Evolutionary conservation across 2,113 vertebrate genomes (phyloP), one percentile per base, ranked within the genome.

Genomic region (Cyrtonyx montezumae): DNA sequence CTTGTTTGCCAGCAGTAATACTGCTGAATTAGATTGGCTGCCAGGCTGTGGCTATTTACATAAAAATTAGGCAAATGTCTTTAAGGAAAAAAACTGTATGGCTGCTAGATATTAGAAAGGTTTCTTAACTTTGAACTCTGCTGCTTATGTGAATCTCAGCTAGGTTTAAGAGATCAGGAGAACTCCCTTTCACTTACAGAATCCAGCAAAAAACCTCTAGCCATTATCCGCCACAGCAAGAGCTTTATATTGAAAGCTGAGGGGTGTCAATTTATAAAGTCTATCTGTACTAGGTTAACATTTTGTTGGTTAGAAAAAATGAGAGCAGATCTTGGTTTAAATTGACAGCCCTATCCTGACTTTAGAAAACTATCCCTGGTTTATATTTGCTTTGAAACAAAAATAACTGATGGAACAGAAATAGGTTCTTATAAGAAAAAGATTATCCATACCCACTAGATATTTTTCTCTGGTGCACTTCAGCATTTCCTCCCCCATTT

Each of bases 61-160:
- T 92, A 88, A 85, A 95, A 96, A 92, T 90, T 90, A 95, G 86
- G 62, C 55, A 87, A 94, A 92, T 86, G 19, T 66, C 84, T 92
- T 94, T 86, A 74, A 87, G 86, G 59, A 32, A 71, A 88, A 86
- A 93, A 87, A 84, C 43, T 53, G 37, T 65, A 77, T 28, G 34
- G 28, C 23, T 89, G 53, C 13, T 81, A 36, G 49, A 70, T 94
- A 74, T 88, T 71, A 82, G 51, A 88, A 69, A 80, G 67, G 43
- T 68, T 91, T 80, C 70, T 63, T 84, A 76, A 59, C 61, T 95
- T 84, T 83, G 88, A 84, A 83, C 26, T 42, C 62, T 53, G 30
- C n/a, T 88, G 65, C 23, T 96, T 88, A 53, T 84, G 20, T 79
- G 68, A 78, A 77, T 62, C 30, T 93, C 37, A 16, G 3, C 51